Base-by-base conservation (phyloP, 2,888 invertebrate genomes). In the Malacosoma neustria region DNA sequence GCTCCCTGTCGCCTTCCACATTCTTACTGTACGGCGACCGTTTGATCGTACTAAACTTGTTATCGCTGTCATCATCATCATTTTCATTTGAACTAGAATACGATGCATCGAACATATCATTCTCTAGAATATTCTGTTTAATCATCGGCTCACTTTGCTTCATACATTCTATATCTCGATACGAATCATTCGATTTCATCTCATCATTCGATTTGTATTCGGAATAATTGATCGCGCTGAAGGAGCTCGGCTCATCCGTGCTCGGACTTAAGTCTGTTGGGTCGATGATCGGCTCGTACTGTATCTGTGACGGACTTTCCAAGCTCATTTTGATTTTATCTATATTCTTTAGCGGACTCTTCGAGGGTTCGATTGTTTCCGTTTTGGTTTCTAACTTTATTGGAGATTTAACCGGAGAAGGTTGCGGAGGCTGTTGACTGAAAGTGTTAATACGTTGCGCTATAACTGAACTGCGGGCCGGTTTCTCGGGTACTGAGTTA, bases 11-110 rank as follows among this genome's bases (percentile, higher is more conserved):
- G 0, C 71, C 66, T 1, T 72, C 61, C 57, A 72, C 75, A 32
- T 61, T 75, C 64, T 89, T 89, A 41, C 87, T 89, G 42, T 90
- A 89, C 32, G 91, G 91, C 30, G 91, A 92, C 38, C 92, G 63
- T 48, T 92, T 92, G 32, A 92, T 92, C 11, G 92, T 92, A 32
- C 91, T 91, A 62, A 89, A 92, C 64, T 91, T 91, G 61, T 91
- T 91, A 40, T 89, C 88, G 37, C 89, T 89, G 37, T 91, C 91
- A 29, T 90, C 88, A 33, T 89, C 87, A 13, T 89, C 89, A 13
- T 88, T 81, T 33, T 89, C 89, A 22, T 85, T 81, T 0, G 85
- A 84, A 50, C 85, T 85, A 0, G 85, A 86, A 36, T 86, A 82
- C 0, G 87, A 84, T 0, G 86, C 71, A 13, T 87, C 87, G 37